Evolutionary conservation across 1,140 invertebrate species (phyloP).

Genomic region (Ips typographus): DNA sequence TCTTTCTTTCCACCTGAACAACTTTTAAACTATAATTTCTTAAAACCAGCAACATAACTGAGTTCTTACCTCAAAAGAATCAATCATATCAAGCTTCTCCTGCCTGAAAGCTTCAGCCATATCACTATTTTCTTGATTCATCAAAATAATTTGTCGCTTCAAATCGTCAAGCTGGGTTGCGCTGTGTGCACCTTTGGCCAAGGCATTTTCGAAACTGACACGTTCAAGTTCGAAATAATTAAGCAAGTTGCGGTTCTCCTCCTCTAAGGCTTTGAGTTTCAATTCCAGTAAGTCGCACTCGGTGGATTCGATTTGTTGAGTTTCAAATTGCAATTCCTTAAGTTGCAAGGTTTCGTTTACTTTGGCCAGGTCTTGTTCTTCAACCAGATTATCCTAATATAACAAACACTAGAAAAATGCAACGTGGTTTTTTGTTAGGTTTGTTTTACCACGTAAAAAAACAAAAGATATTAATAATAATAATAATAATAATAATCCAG

Average conservation of each 20-base stretch:
- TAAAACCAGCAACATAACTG: not conserved
- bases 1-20: slow-evolving; percentile 21
- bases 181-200: slow-evolving; percentile 16
- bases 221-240: slow-evolving; percentile 33
- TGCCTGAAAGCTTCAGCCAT: slow-evolving; percentile 1
- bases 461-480: too few species aligned
- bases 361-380: slow-evolving; percentile 28
- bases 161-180: slow-evolving; percentile 32
- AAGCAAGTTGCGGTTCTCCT: slow-evolving; percentile 36
- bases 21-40: not conserved
- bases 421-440: too few species aligned
- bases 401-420: not conserved
- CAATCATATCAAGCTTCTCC: slow-evolving; percentile 14
- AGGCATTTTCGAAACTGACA: slow-evolving; percentile 25
- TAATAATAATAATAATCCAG: too few species aligned
- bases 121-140: slow-evolving; percentile 20
- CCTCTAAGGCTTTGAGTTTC: slow-evolving; percentile 40
- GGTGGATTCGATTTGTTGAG: slow-evolving; percentile 48
- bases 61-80: slow-evolving; percentile 21
- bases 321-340: slow-evolving; percentile 38
- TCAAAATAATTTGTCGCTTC: slow-evolving; percentile 16
- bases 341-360: slow-evolving; percentile 36
- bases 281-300: slow-evolving; percentile 39
- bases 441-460: too few species aligned
- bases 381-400: slow-evolving; percentile 21